phyloP scores from a whole-genome alignment of 2,888 invertebrate species.

The Laothoe populi region DNA sequence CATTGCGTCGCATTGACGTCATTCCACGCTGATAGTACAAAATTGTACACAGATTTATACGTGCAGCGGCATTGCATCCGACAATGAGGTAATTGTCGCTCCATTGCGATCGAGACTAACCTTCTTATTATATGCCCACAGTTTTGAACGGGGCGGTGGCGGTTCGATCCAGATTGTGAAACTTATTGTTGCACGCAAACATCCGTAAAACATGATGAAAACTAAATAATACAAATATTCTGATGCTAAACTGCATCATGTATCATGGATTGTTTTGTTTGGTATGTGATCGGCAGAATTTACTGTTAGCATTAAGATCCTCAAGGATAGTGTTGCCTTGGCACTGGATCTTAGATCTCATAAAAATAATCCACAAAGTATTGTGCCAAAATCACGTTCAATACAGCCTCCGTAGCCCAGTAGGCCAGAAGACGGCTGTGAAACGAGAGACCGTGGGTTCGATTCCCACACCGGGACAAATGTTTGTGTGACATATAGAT shows the following conservation, averaged over 20 bases:
- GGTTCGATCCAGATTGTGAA: constrained; percentile 1
- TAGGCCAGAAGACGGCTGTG: no score
- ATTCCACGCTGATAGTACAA: constrained; percentile 9
- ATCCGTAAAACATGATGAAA: neutral
- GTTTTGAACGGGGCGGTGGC: neutral
- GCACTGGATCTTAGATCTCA: no score
- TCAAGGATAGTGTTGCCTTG: no score
- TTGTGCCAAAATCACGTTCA: no score
- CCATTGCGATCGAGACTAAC: constrained; percentile 5
- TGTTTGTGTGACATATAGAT: neutral
- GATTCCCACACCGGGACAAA: no score
- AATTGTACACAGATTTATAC: constrained; percentile 24
- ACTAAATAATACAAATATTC: neutral
- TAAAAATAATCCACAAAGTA: no score
- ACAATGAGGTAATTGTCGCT: constrained; percentile 24
- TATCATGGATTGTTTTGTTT: no score
- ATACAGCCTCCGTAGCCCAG: no score
- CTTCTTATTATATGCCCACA: constrained; percentile 1
- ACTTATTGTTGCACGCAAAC: neutral
- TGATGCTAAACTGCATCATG: neutral
- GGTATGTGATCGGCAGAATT: no score
- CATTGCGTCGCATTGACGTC: constrained; percentile 21
- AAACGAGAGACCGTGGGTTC: no score
- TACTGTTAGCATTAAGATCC: no score
- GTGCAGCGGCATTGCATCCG: constrained; percentile 11